Evolutionary conservation across 2,797 vertebrate species (phyloP), one percentile per base, ranked within the genome.

Genomic region (Sphenodon punctatus): DNA sequence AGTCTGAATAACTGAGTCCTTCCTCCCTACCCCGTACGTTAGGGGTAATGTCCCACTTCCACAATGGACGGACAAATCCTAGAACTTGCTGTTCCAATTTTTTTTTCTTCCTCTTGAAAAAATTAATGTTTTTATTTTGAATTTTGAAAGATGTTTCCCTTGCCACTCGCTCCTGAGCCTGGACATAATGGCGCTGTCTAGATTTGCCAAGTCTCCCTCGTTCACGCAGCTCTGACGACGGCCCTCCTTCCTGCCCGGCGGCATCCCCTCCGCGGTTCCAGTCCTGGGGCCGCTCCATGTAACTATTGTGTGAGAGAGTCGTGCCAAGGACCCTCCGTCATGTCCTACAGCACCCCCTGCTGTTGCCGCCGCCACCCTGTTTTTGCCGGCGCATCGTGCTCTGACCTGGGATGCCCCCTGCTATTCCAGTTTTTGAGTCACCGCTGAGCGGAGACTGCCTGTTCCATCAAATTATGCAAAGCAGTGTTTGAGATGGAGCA

Each of bases 351-450:
- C 53, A 30, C 41, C 12, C 22, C 27, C 4, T 32, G 27, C 49
- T 53, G 11, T 32, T 39, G 46, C 34, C 85, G 67, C 32, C 17
- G 30, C 87, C 10, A 2, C 10, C 5, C 0, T 81, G 76, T 51
- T 85, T 68, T 68, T 75, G 12, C 27, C 43, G 5, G 51, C 5
- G 8, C 39, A 14, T n/a, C 6, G 12, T 43, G 32, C 32, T 75
- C 32, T 56, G 46, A 27, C 30, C 56, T 6, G 4, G 39, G 17
- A 58, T 36, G 10, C 0, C 0, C 4, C 41, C 27, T 53, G 32
- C 5, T 59, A 38, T 70, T 67, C 53, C 36, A 32, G 7, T 9
- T 34, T 74, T 51, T 53, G n/a, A 45, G 38, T 45, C 67, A 82
- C 46, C 66, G 75, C 10, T 27, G 16, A 53, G 34, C 66, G 73